Percentiles rank a stretch among this genome's conserved stretches.
phyloP scores from a whole-genome alignment of 2,888 invertebrate species.

The Abscondita cerata region DNA sequence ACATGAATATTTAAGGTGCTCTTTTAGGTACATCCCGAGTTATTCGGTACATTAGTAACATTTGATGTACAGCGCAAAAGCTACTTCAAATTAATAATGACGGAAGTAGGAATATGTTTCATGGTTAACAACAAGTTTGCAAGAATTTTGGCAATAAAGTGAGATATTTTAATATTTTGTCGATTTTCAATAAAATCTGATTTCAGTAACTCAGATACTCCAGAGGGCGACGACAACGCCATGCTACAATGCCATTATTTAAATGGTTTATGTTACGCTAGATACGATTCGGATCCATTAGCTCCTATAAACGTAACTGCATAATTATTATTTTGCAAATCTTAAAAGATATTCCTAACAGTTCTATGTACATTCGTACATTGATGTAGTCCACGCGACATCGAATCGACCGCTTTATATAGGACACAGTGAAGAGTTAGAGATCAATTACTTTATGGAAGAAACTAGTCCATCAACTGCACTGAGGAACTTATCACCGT shows the following conservation, averaged over 20 bases:
- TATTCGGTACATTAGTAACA: conserved; percentile 60
- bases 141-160: conserved; percentile 61
- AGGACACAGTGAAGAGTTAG: conserved; percentile 56
- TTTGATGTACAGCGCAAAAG: conserved; percentile 55
- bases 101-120: conserved; percentile 71
- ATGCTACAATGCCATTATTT: conserved; percentile 56
- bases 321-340: neutral
- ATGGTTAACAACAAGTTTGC: conserved; percentile 68
- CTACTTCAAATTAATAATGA: conserved; percentile 65
- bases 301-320: conserved; percentile 51
- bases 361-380: conserved; percentile 68
- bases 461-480: conserved; percentile 62
- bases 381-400: conserved; percentile 63
- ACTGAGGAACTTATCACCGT: conserved; percentile 58
- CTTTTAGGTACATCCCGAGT: conserved; percentile 62
- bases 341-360: conserved; percentile 43
- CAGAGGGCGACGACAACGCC: conserved; percentile 1
- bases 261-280: conserved; percentile 59
- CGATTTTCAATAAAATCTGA: neutral
- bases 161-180: conserved; percentile 23
- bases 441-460: conserved; percentile 57
- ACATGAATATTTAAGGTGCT: too few relatives aligned
- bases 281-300: conserved; percentile 57
- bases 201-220: too few relatives aligned
- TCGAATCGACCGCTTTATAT: conserved; percentile 49